Conservation (phyloP, 2,113 vertebrate genomes). For the Anthoscopus minutus region DNA sequence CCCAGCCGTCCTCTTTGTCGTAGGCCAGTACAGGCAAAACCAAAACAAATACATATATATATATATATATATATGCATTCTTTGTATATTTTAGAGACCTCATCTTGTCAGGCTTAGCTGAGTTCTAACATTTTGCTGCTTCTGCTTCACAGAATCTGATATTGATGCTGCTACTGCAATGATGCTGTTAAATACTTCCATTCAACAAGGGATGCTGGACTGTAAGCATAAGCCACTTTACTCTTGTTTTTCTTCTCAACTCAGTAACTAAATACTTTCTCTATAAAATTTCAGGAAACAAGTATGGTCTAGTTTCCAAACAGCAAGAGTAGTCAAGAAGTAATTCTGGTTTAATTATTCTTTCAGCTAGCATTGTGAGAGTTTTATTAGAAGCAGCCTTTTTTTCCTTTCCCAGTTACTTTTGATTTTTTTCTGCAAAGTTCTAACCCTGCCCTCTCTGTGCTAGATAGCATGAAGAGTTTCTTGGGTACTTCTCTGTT, state of each 20-base stretch:
- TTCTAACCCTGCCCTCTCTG: not conserved
- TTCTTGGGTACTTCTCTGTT: not conserved
- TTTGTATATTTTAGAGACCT: not conserved
- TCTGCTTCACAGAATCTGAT: constrained; percentile 89
- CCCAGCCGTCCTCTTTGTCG: not conserved
- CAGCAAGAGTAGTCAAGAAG: not conserved
- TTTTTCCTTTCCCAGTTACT: not conserved
- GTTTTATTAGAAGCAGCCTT: not conserved
- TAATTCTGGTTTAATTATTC: not conserved
- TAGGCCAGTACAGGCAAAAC: not conserved
- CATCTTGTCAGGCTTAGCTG: not conserved
- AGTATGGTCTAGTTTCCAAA: not conserved
- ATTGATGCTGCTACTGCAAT: constrained; percentile 99
- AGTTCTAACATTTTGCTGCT: not conserved
- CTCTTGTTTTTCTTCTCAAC: not conserved
- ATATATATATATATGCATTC: not conserved
- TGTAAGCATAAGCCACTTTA: constrained; percentile 80
- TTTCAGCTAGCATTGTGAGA: not conserved
- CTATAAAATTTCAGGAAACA: not conserved
- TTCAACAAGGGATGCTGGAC: constrained; percentile 91
- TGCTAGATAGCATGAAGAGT: not conserved
- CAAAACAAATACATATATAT: not conserved
- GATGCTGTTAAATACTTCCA: constrained; percentile 99
- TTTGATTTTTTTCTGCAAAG: not conserved
- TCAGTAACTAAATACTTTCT: not conserved